A percentile compares a stretch with the other conserved stretches of the same genome.
Conservation (phyloP, 1,140 invertebrate genomes). For the Plutomurus gul region DNA sequence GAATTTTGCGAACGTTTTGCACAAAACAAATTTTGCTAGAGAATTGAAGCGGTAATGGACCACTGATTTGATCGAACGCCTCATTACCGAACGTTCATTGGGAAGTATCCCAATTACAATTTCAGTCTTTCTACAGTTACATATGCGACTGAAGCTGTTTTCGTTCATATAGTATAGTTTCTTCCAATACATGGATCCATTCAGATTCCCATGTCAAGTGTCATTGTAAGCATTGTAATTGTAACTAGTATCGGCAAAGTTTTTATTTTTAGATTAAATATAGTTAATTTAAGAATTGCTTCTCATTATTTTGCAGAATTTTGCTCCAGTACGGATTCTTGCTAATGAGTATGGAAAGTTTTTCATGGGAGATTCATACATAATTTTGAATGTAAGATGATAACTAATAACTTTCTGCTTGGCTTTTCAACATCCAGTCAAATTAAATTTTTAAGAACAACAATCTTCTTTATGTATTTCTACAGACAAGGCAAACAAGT, state of each 20-base stretch:
- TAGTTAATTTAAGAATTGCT: background rate
- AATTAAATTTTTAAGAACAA: background rate
- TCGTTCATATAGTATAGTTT: no score
- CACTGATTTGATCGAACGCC: no score
- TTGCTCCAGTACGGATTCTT: slow-evolving; percentile 75
- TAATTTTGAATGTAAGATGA: slow-evolving; percentile 77
- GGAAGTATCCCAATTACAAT: no score
- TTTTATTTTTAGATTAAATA: background rate
- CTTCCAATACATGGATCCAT: no score
- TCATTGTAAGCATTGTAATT: background rate
- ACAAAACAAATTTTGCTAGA: background rate
- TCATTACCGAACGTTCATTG: no score
- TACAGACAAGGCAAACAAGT: slow-evolving; percentile 62
- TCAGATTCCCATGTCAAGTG: no score
- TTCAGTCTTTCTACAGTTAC: no score
- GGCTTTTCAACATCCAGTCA: slow-evolving; percentile 10
- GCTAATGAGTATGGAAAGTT: slow-evolving; percentile 83
- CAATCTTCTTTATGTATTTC: slow-evolving; percentile 18
- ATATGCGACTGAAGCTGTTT: no score
- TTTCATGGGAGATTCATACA: slow-evolving; percentile 86
- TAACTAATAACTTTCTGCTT: background rate
- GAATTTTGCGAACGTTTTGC: background rate
- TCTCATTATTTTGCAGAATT: slow-evolving; percentile 67
- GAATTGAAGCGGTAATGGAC: no score
- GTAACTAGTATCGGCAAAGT: no score